Evolutionary conservation across 2,888 invertebrate species (phyloP), one percentile per base, ranked within the genome.

Genomic region (Incurvaria masculella): DNA sequence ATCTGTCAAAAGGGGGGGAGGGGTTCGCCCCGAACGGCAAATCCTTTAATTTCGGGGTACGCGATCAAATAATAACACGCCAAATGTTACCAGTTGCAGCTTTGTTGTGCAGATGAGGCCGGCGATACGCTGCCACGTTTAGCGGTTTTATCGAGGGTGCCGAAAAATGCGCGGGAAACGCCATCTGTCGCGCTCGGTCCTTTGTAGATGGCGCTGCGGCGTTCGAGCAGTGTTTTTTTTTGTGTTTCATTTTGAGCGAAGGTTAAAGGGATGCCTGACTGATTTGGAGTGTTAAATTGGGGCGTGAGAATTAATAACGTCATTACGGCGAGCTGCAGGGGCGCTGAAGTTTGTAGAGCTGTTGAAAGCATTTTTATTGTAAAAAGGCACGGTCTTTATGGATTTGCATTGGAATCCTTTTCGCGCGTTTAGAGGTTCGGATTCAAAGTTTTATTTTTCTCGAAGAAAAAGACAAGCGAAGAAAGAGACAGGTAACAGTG

Each of bases 1-100:
- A 41, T 19, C 19, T 41, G 41, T 20, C 41, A 19, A 20, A 41
- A 4, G 3, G 41, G 8, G 18, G 20, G 19, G 19, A 20, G 41
- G n/a, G 55, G 14, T 57, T 66, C 71, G 72, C 73, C 74, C 74
- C 72, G 70, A 71, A 71, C 66, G 64, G 68, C 65, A 74, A 78
- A 78, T 78, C 78, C 78, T 78, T 78, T 78, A 78, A 78, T 78
- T 78, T 78, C 33, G 14, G 75, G 72, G 72, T 75, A 75, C 72
- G 72, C 78, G 74, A 76, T 76, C 76, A 74, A 78, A 78, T 74
- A 75, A 76, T 76, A 76, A 72, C 73, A 73, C 69, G 68, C 62
- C 33, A 33, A 33, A 33, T 33, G 33, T 33, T 33, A 33, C 33
- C 33, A 33, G 33, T 33, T 33, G 33, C 33, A n/a, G 33, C 33